Evolutionary conservation across 2,888 invertebrate genomes (phyloP).

Genomic region (Caenorhabditis sp.): DNA sequence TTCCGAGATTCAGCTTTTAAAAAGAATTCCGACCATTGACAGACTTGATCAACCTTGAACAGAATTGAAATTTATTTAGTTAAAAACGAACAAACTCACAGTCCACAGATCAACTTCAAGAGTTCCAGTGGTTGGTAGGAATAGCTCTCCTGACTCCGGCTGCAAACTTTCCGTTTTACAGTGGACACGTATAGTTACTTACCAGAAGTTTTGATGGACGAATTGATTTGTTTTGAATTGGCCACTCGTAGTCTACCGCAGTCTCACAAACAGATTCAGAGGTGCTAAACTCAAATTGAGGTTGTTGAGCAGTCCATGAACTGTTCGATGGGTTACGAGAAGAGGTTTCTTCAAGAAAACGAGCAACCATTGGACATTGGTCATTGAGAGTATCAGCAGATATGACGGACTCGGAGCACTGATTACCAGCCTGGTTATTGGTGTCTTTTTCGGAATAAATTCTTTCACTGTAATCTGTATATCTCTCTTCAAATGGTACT

Average conservation of each 20-base stretch:
- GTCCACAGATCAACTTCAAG: background rate
- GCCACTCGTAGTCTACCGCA: background rate
- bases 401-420: too few species aligned
- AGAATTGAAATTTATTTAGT: too few species aligned
- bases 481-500: too few species aligned
- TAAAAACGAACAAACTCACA: background rate
- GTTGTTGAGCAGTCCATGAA: too few species aligned
- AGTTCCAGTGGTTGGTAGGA: background rate
- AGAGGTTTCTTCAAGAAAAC: background rate
- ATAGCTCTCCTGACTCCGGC: background rate
- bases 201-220: background rate
- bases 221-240: background rate
- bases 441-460: too few species aligned
- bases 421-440: too few species aligned
- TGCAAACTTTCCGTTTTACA: too few species aligned
- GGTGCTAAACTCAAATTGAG: background rate
- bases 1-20: background rate
- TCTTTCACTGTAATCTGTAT: too few species aligned
- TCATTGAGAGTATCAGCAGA: too few species aligned
- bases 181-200: too few species aligned
- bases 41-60: background rate
- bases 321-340: too few species aligned
- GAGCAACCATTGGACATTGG: background rate
- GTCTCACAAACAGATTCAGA: background rate
- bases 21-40: background rate